Base-by-base conservation (phyloP, 2,113 vertebrate genomes). In the Malurus alboscapulatus region DNA sequence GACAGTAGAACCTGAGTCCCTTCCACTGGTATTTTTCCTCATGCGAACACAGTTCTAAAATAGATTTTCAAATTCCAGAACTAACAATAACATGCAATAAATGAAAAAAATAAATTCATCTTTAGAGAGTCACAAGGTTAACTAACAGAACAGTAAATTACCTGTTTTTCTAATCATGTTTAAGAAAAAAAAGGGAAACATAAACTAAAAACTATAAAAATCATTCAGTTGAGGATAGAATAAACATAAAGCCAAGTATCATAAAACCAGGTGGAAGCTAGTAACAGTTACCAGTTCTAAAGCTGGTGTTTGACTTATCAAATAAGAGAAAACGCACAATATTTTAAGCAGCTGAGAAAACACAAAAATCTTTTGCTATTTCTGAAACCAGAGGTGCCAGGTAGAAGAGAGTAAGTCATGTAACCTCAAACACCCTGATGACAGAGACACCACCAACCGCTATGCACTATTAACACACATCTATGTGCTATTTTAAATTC, bases 1-100 rank as follows among this genome's bases (percentile, higher is more conserved):
- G 45, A 61, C 29, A 66, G 47, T 17, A 45, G 51, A 83, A 69
- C 21, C 3, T 1, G 1, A 84, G 42, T 58, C 44, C 27, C 30
- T 89, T 61, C 51, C 66, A 69, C 18, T 69, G 30, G 38, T 75
- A 54, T 68, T 87, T 48, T 68, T 50, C 47, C 45, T 68, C 3
- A 4, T 34, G 38, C 47, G 84, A 93, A 88, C 45, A 34, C 44
- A 67, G 21, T 38, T 79, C 21, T 84, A 78, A 74, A 84, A 78
- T 4, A 91, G 42, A 82, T 62, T 83, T 91, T 80, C 25, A 82
- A 93, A 87, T 82, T 93, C 50, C 76, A 89, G 58, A 75, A 47
- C 42, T 57, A 76, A 68, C 27, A 86, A 57, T 17, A 86, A 42
- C 17, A 48, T 14, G 65, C 17, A 87, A 82, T 34, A 94, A 79